Conservation (phyloP, 2,113 vertebrate genomes). For the Stegastes partitus region DNA sequence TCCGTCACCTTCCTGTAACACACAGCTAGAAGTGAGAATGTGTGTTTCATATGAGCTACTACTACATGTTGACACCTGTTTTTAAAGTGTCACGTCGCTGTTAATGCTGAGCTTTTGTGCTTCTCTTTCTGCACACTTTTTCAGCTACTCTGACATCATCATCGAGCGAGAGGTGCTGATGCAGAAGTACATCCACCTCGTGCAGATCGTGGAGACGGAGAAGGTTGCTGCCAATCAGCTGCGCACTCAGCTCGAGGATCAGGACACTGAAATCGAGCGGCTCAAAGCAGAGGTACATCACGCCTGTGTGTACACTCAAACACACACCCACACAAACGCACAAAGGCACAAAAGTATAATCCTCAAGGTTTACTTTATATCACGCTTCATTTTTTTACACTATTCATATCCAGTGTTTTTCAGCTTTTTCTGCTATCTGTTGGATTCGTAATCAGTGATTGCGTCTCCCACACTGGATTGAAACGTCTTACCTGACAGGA, state of each 20-base stretch:
- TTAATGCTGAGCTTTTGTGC: background rate
- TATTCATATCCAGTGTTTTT: background rate
- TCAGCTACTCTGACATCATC: conserved; percentile 95
- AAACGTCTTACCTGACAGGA: background rate
- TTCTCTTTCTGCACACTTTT: too few species aligned
- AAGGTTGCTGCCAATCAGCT: conserved; percentile 97
- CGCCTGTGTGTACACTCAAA: background rate
- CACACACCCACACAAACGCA: background rate
- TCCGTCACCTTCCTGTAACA: too few species aligned
- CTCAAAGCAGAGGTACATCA: conserved; percentile 93
- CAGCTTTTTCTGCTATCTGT: background rate
- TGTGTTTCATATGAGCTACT: too few species aligned
- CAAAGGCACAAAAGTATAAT: background rate
- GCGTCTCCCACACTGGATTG: background rate
- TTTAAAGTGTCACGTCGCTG: too few species aligned
- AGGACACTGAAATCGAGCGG: conserved; percentile 97
- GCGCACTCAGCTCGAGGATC: conserved; percentile 96
- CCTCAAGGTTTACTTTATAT: conserved; percentile 14
- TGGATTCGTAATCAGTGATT: background rate
- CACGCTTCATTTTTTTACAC: background rate
- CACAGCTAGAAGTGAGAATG: too few species aligned
- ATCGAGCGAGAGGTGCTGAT: conserved; percentile 95
- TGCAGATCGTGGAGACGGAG: conserved; percentile 98
- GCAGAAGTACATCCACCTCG: conserved; percentile 98
- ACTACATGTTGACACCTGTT: too few species aligned